phyloP scores from a whole-genome alignment of 2,797 vertebrate species.

The Typhlichthys eigenmanni region DNA sequence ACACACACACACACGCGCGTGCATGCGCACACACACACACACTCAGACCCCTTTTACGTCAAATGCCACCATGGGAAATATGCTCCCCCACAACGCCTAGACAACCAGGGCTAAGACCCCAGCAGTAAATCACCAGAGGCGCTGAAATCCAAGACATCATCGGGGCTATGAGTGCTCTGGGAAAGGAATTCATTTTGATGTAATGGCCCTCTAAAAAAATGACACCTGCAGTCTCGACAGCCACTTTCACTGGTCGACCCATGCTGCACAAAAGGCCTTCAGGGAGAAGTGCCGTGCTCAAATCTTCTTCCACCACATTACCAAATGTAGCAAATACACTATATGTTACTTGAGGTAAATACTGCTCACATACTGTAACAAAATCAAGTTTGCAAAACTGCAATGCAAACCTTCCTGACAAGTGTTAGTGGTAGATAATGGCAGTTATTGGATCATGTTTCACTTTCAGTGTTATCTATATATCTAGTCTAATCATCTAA shows the following conservation, averaged over 20 bases:
- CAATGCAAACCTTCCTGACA: slow-evolving; percentile 24
- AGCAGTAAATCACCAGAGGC: slow-evolving; percentile 68
- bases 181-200: slow-evolving; percentile 73
- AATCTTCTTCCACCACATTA: not conserved
- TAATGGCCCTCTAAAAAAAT: slow-evolving; percentile 52
- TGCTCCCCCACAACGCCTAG: slow-evolving; percentile 51
- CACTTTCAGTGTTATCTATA: slow-evolving; percentile 23
- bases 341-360: slow-evolving; percentile 21
- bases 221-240: slow-evolving; percentile 54
- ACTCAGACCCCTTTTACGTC: slow-evolving; percentile 40
- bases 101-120: slow-evolving; percentile 63
- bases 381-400: slow-evolving; percentile 31
- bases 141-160: slow-evolving; percentile 69
- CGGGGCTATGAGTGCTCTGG: slow-evolving; percentile 71
- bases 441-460: slow-evolving; percentile 17
- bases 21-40: not conserved
- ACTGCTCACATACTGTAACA: slow-evolving; percentile 15
- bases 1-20: not conserved
- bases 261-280: slow-evolving; percentile 18
- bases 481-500: slow-evolving; percentile 27
- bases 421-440: slow-evolving; percentile 24
- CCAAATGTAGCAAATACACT: not conserved
- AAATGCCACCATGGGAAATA: slow-evolving; percentile 64
- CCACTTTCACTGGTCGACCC: slow-evolving; percentile 28
- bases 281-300: not conserved